Evolutionary conservation across 2,797 vertebrate genomes (phyloP), one percentile per base, ranked within the genome.

Genomic region (Pangasius sanitwongsei): DNA sequence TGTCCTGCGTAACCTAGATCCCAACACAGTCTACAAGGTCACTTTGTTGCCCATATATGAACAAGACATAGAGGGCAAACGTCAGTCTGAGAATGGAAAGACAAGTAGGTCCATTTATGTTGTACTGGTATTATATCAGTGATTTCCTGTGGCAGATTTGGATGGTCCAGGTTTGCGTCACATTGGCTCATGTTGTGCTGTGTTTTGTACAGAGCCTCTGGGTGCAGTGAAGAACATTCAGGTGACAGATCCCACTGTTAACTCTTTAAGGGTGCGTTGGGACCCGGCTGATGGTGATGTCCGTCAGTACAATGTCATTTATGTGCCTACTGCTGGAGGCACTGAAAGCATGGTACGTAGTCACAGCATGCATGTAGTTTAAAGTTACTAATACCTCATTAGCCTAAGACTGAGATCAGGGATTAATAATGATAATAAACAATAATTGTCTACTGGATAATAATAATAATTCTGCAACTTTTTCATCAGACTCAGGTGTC

Each of bases 241-340:
- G 90, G 96, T 99, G 91, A 98, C 95, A 15, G 98, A 99, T 90
- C 98, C 98, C 25, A 98, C 98, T 48, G 94, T 97, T 90, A 99
- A 96, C 94, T 97, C 97, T 83, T 96, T 99, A 72, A 97, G 97
- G 69, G 97, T 99, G 3, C 97, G 96, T 90, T 99, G 98, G 98
- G 98, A 98, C 41, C 94, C 97, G 0, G 98, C 98, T 0, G 97
- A 97, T 0, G 98, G 98, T 25, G 97, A 98, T 6, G 98, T 99
- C 23, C 96, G 97, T 57, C 97, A 98, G 88, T 99, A 99, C 18
- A 97, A 96, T 1, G 69, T 99, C 92, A 94, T 97, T 91, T 99
- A 99, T n/a, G 95, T 94, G 61, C 96, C 98, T 0, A 92, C 93
- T 0, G 89, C 94, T 0, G 97, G 97, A 63, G 97, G 97, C 37